Base-by-base conservation (phyloP, 1,140 invertebrate species). In the Ceratina japonica region DNA sequence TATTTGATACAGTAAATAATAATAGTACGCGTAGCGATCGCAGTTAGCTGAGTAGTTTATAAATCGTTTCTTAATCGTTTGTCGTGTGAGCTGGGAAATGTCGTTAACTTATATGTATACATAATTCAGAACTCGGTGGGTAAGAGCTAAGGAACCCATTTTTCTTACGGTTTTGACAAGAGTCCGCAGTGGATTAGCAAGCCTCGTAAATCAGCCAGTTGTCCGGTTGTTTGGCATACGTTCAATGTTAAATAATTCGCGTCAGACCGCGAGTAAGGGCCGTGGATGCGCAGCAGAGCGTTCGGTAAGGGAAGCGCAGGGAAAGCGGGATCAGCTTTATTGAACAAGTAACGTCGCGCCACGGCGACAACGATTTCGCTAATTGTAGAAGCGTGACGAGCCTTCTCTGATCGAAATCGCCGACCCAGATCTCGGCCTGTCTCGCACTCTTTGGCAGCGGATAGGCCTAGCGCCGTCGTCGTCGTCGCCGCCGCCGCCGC, bases 361-460 rank as follows among this genome's bases (percentile, higher is more conserved):
- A 10, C 37, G 37, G 37, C 5, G 37, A 44, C 37, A 44, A 78
- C 69, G 69, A 78, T 78, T 78, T 78, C 59, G 75, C 51, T 78
- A 78, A 78, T 78, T 78, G 68, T 72, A 64, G 27, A 12, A 72
- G 63, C 64, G 31, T 58, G 74, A 58, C 56, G 65, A 61, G 27
- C 54, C 69, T 65, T 20, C 51, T 44, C 81, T 84, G 89, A 91
- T 92, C 90, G 89, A 88, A 91, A 92, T 92, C 91, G 81, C 85
- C 90, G 92, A 91, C 91, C 92, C 84, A 92, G 90, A 92, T 92
- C 90, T 91, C 79, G 88, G 75, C 58, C 76, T 56, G 22, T 70
- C 18, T 16, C 54, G 12, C 10, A 73, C 64, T 18, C 56, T 75
- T 82, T 80, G 86, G 84, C 84, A 79, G 79, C 86, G 83, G 85